Evolutionary conservation across 2,113 vertebrate species (phyloP), one percentile per base, ranked within the genome.

Genomic region (Silurus asotus): DNA sequence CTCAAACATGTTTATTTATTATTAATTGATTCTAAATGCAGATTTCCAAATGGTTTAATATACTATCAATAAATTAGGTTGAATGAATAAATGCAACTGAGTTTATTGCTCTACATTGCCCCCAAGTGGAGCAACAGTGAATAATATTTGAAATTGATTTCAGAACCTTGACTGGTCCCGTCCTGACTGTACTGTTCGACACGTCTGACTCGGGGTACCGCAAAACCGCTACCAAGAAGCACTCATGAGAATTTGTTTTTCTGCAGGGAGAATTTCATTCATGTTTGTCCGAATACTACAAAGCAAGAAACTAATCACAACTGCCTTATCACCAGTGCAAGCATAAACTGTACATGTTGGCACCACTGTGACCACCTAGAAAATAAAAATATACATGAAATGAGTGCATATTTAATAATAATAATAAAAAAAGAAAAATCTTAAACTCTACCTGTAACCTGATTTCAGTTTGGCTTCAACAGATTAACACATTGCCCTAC

Each of bases 401-500:
- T 64, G 59, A 62, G 2, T 14, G 2, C 25, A 59, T 13, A 75
- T 5, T 11, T 53, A n/a, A 37, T 37, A 37, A 37, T 13, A 19
- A 23, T 61, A 48, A 81, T 20, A n/a, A 74, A 74, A 76, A 10
- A 23, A 13, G 19, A 58, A 58, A 9, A 62, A 61, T 23, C 28
- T 58, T 8, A 45, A 23, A 45, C 23, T 49, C 10, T 25, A n/a
- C 45, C 55, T 37, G 23, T 6, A n/a, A 61, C 3, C 55, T 45
- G 51, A 11, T 58, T 3, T 72, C 19, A n/a, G 20, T 49, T 62
- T 23, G 14, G 1, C 8, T 45, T 23, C 8, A 65, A 49, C 56
- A 10, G 49, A 65, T 17, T 85, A 55, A 78, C 10, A 7, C 51
- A 37, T 74, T 59, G 8, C 81, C 84, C 69, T 89, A 37, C 49